Evolutionary conservation across 2,888 invertebrate species (phyloP).

Genomic region (Pecten maximus): DNA sequence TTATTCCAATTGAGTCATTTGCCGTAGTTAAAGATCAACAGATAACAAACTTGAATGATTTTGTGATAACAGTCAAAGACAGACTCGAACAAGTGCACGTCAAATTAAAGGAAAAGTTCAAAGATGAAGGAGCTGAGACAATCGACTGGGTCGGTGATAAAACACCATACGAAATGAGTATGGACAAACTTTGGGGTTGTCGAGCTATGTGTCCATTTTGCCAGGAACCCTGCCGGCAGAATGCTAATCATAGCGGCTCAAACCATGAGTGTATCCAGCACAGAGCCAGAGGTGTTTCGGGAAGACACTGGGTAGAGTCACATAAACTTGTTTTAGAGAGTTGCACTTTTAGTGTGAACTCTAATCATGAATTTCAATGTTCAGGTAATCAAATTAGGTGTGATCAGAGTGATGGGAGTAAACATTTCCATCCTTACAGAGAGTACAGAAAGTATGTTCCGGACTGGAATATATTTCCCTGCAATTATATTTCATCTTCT

Average conservation of each 20-base stretch:
- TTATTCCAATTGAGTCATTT: background rate
- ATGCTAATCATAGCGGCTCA: background rate
- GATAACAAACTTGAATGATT: background rate
- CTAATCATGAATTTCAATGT: too few relatives aligned
- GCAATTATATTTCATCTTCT: background rate
- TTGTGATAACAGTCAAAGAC: background rate
- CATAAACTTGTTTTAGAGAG: background rate
- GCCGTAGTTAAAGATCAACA: background rate
- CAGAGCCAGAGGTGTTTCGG: background rate
- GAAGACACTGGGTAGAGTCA: accelerated
- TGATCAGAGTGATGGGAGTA: background rate
- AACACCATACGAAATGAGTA: constrained; percentile 2
- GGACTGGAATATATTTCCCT: constrained; percentile 40
- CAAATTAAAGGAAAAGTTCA: background rate
- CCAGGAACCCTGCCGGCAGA: constrained; percentile 39
- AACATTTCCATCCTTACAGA: background rate
- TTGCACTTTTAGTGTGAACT: background rate
- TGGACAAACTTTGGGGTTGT: constrained; percentile 45
- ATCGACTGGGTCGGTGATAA: constrained; percentile 28
- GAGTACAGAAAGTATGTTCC: constrained; percentile 33
- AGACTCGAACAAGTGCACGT: background rate
- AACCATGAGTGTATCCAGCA: constrained; percentile 46
- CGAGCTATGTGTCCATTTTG: constrained; percentile 43
- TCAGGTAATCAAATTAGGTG: background rate
- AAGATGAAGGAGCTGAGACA: background rate